These are phyloP conservation scores for Alentia gelatinosa DNA, from an alignment of 2,888 invertebrate species.

Conservation along the genomic window DNA sequence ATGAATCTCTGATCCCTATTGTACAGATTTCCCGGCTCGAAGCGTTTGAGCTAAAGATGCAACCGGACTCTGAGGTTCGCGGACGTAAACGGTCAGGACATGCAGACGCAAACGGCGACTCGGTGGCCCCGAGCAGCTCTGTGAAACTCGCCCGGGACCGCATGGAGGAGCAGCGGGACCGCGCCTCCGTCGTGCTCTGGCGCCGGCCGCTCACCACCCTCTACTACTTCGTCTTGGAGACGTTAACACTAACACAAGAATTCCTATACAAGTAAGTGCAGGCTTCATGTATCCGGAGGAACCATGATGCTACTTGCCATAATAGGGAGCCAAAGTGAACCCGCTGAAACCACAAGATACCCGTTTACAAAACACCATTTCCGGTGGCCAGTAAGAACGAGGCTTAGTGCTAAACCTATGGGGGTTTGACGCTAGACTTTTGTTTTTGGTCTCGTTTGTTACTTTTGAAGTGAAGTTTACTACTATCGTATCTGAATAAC, in stretches of 20 bases:
- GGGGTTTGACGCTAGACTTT: no score
- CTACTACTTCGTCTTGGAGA: conserved; percentile 90
- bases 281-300: no score
- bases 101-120: conserved; percentile 31
- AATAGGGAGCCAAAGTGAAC: no score
- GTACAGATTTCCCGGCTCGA: conserved; percentile 40
- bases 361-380: no score
- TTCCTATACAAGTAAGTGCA: conserved; percentile 58
- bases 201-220: conserved; percentile 89
- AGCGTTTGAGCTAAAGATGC: conserved; percentile 43
- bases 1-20: not conserved
- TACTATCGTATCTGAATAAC: no score
- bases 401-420: no score
- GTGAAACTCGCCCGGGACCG: not conserved
- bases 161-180: conserved; percentile 80
- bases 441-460: no score
- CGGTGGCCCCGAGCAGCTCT: not conserved
- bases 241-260: conserved; percentile 83
- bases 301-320: no score
- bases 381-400: no score
- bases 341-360: no score
- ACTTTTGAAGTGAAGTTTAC: no score
- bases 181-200: conserved; percentile 89
- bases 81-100: not conserved
- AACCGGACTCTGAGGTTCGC: not conserved